Conservation (phyloP, 2,113 vertebrate genomes). For the Seriola rivoliana region DNA sequence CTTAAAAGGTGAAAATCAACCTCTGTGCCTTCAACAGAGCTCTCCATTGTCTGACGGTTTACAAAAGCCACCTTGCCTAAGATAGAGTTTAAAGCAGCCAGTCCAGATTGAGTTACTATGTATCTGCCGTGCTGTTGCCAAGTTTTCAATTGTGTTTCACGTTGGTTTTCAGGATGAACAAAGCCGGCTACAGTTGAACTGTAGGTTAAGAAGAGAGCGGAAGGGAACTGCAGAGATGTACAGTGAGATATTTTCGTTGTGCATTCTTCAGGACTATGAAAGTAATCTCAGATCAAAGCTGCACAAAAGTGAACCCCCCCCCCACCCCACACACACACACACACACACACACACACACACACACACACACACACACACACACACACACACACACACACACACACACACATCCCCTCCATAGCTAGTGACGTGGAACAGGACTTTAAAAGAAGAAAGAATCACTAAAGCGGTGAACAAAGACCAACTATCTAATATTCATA, state of each 20-base stretch:
- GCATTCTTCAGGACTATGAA: slow-evolving; percentile 78
- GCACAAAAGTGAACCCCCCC: slow-evolving; percentile 53
- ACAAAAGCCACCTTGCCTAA: slow-evolving; percentile 78
- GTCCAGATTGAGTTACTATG: slow-evolving; percentile 77
- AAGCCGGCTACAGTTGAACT: slow-evolving; percentile 77
- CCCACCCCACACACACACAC: neutral
- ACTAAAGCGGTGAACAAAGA: no score
- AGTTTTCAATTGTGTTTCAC: slow-evolving; percentile 79
- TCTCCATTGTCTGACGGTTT: slow-evolving; percentile 74
- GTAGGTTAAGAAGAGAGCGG: slow-evolving; percentile 62
- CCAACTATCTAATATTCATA: no score
- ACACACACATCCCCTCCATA: neutral
- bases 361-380: neutral
- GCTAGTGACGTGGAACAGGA: neutral
- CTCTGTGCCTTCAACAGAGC: slow-evolving; percentile 79
- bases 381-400: no score
- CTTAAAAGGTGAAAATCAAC: slow-evolving; percentile 79
- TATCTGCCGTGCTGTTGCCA: slow-evolving; percentile 77
- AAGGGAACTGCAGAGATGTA: slow-evolving; percentile 73
- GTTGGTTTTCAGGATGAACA: slow-evolving; percentile 77
- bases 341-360: no score
- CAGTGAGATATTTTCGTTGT: slow-evolving; percentile 75
- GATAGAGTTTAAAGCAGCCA: slow-evolving; percentile 81
- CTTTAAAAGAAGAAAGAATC: no score
- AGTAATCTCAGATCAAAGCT: slow-evolving; percentile 81